Evolutionary conservation across 2,888 invertebrate genomes (phyloP).

Genomic region (Thymelicus sylvestris): DNA sequence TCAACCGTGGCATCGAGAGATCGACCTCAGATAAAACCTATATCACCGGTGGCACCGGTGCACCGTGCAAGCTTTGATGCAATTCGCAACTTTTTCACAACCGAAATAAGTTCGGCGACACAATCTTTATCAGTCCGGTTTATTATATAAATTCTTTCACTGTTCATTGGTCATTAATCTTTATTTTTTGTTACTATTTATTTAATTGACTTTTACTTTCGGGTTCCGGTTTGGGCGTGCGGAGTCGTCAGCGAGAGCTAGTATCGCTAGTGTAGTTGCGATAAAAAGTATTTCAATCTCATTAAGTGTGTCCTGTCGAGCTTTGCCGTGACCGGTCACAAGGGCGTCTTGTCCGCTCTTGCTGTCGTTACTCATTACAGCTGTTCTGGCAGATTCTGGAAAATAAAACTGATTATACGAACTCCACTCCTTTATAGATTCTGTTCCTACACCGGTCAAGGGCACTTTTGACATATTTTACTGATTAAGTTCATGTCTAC

Average conservation of each 20-base stretch:
- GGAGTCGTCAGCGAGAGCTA: conserved; percentile 2
- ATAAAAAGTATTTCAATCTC: conserved; percentile 22
- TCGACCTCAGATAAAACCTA: background rate
- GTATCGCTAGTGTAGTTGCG: background rate
- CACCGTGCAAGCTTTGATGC: conserved; percentile 1
- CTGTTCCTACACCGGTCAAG: conserved; percentile 11
- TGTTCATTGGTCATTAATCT: conserved; percentile 8
- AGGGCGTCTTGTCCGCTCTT: conserved; percentile 43
- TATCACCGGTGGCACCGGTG: background rate
- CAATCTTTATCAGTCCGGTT: background rate
- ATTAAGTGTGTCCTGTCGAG: conserved; percentile 25
- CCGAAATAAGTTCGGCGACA: background rate
- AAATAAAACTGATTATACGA: conserved; percentile 1
- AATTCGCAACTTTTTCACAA: conserved; percentile 1
- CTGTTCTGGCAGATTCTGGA: conserved; percentile 10
- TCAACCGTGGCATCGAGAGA: background rate
- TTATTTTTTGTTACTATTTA: conserved; percentile 11
- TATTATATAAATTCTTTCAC: conserved; percentile 10
- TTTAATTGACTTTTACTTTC: conserved; percentile 31
- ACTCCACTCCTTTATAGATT: conserved; percentile 7
- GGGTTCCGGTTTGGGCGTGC: conserved; percentile 22
- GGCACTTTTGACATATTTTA: conserved; percentile 15
- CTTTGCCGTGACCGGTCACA: conserved; percentile 44
- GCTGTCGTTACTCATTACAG: conserved; percentile 9
- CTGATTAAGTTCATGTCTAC: background rate